Evolutionary conservation across 2,113 vertebrate species (phyloP).

Genomic region (Climacteris rufus): DNA sequence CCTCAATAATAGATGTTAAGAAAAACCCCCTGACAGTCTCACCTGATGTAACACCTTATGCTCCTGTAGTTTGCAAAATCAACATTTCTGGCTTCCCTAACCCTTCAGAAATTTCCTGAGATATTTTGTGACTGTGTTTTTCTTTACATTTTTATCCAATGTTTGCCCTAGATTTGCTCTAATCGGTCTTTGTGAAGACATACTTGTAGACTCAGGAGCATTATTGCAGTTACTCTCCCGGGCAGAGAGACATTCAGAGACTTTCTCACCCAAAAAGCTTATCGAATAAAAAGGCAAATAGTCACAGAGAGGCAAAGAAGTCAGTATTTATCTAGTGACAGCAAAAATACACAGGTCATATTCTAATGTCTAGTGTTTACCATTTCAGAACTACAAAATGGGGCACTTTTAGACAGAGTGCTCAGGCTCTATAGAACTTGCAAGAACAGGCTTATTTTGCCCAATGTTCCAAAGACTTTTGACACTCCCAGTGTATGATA

Average conservation of each 20-base stretch:
- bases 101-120: not conserved
- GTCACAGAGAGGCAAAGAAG: not conserved
- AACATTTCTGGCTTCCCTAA: not conserved
- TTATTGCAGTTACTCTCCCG: not conserved
- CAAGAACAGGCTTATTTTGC: not conserved
- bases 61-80: not conserved
- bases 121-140: not conserved
- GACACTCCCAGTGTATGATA: not conserved
- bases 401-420: not conserved
- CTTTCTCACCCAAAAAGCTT: not conserved
- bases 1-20: not conserved
- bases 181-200: not conserved
- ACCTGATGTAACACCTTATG: not conserved
- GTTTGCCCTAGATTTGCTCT: not conserved
- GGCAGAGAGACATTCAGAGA: not conserved
- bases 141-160: not conserved
- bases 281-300: not conserved
- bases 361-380: not conserved
- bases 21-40: accelerated
- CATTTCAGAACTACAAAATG: not conserved
- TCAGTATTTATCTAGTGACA: not conserved
- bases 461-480: accelerated
- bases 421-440: not conserved
- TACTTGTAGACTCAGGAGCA: not conserved
- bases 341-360: not conserved